Conservation (phyloP, 2,113 vertebrate genomes). For the Anarhynchus alexandrinus region DNA sequence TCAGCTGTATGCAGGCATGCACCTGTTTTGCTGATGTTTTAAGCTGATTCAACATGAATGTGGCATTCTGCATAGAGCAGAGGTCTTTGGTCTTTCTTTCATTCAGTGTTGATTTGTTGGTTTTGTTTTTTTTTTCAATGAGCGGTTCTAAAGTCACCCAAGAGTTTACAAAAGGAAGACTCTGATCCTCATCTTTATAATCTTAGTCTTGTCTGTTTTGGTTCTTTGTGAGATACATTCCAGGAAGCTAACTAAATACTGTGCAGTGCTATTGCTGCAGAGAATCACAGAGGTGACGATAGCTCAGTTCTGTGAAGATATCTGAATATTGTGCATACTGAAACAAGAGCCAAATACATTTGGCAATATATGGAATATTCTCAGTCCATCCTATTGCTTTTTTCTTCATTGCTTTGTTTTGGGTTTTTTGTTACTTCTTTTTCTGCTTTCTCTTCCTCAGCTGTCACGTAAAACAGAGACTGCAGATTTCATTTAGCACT, state of each 20-base stretch:
- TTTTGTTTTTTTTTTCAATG: not conserved
- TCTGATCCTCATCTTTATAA: not conserved
- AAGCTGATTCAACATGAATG: not conserved
- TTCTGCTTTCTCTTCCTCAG: not conserved
- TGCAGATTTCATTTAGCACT: not conserved
- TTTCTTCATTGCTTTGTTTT: not conserved
- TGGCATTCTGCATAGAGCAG: not conserved
- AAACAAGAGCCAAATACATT: not conserved
- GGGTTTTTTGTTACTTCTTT: not conserved
- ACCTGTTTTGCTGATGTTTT: not conserved
- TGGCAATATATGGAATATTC: not conserved
- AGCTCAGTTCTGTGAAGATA: not conserved
- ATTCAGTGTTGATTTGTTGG: not conserved
- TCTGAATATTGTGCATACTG: not conserved
- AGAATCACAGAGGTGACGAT: not conserved
- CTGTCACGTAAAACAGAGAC: not conserved
- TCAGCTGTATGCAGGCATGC: not conserved
- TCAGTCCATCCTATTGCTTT: not conserved
- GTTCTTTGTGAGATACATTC: not conserved
- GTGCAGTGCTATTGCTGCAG: not conserved
- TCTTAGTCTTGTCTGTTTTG: not conserved
- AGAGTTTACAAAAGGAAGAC: not conserved
- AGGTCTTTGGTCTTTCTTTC: not conserved
- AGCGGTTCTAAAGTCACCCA: not conserved
- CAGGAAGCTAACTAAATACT: not conserved